Percentiles rank a stretch among this genome's conserved stretches.
phyloP scores from a whole-genome alignment of 2,113 vertebrate genomes.

The Entelurus aequoreus region DNA sequence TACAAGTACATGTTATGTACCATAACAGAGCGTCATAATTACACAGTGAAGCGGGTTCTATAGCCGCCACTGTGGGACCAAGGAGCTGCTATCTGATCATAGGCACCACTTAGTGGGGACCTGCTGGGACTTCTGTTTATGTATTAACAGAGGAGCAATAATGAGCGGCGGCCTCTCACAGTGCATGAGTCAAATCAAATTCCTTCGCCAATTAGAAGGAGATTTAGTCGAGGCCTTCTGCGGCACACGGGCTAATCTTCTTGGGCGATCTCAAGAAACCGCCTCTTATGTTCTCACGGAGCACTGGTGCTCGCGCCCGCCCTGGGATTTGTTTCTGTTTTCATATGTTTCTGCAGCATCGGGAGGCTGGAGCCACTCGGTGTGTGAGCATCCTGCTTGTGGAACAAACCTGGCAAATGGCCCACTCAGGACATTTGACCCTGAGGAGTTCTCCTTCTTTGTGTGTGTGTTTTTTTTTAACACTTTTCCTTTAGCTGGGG shows the following conservation, averaged over 20 bases:
- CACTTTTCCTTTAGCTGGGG: slow-evolving; percentile 65
- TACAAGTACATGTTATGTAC: not conserved
- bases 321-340: slow-evolving; percentile 68
- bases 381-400: slow-evolving; percentile 59
- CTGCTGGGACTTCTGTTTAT: slow-evolving; percentile 62
- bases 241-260: slow-evolving; percentile 60
- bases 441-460: slow-evolving; percentile 63
- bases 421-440: slow-evolving; percentile 73
- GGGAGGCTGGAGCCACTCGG: slow-evolving; percentile 55
- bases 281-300: slow-evolving; percentile 61
- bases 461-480: slow-evolving; percentile 48
- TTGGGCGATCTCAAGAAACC: slow-evolving; percentile 57
- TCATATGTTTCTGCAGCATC: slow-evolving; percentile 61
- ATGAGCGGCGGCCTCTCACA: slow-evolving; percentile 54
- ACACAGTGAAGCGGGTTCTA: not conserved
- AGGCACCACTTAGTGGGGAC: slow-evolving; percentile 53
- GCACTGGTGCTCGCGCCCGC: slow-evolving; percentile 48
- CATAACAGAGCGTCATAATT: not conserved
- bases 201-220: slow-evolving; percentile 67
- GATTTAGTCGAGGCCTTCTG: slow-evolving; percentile 59
- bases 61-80: not conserved
- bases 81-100: slow-evolving; percentile 59
- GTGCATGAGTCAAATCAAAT: slow-evolving; percentile 65
- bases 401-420: slow-evolving; percentile 66
- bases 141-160: slow-evolving; percentile 62